phyloP scores from a whole-genome alignment of 2,113 vertebrate genomes.

The Sitta europaea region DNA sequence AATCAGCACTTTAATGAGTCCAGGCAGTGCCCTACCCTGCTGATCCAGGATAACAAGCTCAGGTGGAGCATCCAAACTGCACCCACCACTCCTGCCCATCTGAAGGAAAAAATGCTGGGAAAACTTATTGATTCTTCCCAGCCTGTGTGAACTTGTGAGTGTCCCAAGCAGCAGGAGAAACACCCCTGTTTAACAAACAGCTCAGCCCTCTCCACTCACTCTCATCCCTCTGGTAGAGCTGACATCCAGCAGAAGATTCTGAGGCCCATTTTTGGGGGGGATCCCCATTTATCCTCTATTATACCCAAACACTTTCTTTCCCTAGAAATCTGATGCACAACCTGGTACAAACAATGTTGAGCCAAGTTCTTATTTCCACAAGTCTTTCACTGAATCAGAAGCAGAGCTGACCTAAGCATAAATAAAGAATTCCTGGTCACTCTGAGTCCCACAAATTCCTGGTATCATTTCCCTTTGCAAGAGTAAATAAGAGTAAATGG shows the following conservation, averaged over 20 bases:
- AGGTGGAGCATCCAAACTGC: neutral
- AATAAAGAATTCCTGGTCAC: neutral
- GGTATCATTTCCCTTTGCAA: neutral
- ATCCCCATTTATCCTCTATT: neutral
- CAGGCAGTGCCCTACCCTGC: neutral
- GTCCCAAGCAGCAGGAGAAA: neutral
- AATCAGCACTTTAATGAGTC: neutral
- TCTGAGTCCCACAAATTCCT: neutral
- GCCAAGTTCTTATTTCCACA: neutral
- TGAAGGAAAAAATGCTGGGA: neutral
- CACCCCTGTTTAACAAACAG: neutral
- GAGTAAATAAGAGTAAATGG: neutral
- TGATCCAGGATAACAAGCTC: neutral
- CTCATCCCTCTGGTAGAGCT: neutral
- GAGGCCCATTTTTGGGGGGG: rapidly evolving
- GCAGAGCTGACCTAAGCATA: neutral
- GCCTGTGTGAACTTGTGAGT: neutral
- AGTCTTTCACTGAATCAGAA: neutral
- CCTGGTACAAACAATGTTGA: neutral
- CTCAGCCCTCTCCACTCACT: neutral
- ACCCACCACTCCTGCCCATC: neutral
- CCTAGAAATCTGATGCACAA: neutral
- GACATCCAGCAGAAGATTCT: neutral
- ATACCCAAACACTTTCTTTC: neutral
- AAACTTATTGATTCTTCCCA: neutral